A percentile compares a stretch with the other conserved stretches of the same genome.
phyloP scores from a whole-genome alignment of 2,113 vertebrate genomes.

The Sinocyclocheilus anshuiensis region DNA sequence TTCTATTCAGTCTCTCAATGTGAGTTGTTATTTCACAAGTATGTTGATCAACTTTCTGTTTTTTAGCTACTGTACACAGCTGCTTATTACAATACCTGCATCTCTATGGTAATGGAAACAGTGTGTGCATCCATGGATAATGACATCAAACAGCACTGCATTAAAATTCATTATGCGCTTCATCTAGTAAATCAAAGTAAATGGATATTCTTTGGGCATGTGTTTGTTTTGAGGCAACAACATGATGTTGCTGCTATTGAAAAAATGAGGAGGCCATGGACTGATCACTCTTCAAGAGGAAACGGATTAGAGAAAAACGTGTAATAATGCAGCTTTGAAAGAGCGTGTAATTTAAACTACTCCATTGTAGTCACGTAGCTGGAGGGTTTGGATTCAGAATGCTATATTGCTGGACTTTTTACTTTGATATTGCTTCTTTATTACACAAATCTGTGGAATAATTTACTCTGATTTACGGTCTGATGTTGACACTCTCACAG shows the following conservation, averaged over 20 bases:
- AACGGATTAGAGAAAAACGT: conserved; percentile 46
- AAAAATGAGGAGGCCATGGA: conserved; percentile 27
- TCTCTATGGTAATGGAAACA: conserved; percentile 15
- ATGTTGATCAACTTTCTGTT: background rate
- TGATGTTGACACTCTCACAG: background rate
- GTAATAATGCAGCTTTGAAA: conserved; percentile 17
- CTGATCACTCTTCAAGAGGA: conserved; percentile 46
- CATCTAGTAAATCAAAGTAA: conserved; percentile 33
- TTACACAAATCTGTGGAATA: background rate
- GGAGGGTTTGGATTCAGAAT: background rate
- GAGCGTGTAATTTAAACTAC: conserved; percentile 32
- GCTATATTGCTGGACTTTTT: background rate
- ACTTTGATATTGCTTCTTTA: background rate
- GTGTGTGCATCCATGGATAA: conserved; percentile 19
- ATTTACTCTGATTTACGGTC: background rate
- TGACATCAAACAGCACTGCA: conserved; percentile 20
- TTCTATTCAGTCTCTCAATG: no score
- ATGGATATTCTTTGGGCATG: conserved; percentile 32
- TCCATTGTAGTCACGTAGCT: conserved; percentile 36
- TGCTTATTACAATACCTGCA: conserved; percentile 16
- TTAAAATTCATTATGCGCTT: conserved; percentile 8
- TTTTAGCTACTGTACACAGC: background rate
- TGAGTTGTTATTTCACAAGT: no score
- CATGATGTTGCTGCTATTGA: conserved; percentile 17
- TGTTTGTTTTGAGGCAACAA: conserved; percentile 31